Percentiles rank a stretch among this genome's conserved stretches.
Conservation (phyloP, 2,113 vertebrate species). For the Ardeotis arabs region DNA sequence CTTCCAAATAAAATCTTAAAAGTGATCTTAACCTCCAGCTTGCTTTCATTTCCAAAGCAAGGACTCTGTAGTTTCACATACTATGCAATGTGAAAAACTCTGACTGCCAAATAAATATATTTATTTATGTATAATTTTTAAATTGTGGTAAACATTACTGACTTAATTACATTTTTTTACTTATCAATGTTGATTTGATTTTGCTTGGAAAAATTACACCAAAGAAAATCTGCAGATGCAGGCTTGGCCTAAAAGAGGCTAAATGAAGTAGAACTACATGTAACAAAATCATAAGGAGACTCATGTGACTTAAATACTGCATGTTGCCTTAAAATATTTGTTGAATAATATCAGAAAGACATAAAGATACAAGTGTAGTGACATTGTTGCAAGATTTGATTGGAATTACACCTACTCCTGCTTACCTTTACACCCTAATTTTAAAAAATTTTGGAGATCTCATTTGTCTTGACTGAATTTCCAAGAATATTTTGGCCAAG, state of each 20-base stretch:
- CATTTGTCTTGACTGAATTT: background rate
- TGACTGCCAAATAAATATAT: background rate
- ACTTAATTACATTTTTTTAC: background rate
- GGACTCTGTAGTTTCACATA: background rate
- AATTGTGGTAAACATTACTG: background rate
- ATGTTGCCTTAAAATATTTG: background rate
- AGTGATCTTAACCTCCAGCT: background rate
- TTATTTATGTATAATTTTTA: background rate
- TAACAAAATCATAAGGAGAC: background rate
- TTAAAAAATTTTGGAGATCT: background rate
- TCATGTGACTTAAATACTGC: background rate
- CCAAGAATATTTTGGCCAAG: background rate
- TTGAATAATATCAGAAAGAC: background rate
- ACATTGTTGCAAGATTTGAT: rapidly evolving
- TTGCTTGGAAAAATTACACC: background rate
- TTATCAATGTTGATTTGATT: background rate
- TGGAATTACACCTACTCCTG: background rate
- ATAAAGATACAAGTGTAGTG: background rate
- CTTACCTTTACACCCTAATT: background rate
- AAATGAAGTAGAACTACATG: background rate
- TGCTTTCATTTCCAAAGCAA: background rate
- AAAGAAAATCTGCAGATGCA: background rate
- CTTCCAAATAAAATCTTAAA: background rate
- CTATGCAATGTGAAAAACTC: background rate
- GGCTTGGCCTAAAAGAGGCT: background rate